Percentiles rank a stretch among this genome's conserved stretches.
Conservation (phyloP, 2,113 vertebrate genomes). For the Pedionomus torquatus region DNA sequence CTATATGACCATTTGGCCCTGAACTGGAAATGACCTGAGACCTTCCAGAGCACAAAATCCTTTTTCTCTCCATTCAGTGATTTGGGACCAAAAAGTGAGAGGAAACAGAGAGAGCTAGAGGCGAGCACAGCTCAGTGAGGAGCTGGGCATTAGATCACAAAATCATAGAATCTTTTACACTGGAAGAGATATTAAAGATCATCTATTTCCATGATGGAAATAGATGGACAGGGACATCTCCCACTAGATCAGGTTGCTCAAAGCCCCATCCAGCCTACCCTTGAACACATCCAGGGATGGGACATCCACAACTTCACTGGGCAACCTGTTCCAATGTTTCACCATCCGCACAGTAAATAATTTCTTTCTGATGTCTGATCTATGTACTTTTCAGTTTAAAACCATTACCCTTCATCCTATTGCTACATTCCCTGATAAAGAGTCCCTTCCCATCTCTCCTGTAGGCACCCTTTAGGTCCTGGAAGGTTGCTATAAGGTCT, state of each 20-base stretch:
- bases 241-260: not conserved
- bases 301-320: not conserved
- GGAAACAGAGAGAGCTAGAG: rapidly evolving
- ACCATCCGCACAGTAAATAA: not conserved
- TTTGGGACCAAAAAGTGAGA: not conserved
- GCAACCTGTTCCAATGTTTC: not conserved
- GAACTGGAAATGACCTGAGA: not conserved
- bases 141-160: not conserved
- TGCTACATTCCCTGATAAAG: not conserved
- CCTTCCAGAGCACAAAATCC: not conserved
- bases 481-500: not conserved
- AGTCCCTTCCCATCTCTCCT: not conserved
- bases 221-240: too few relatives aligned
- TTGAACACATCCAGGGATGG: not conserved
- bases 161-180: not conserved
- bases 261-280: not conserved
- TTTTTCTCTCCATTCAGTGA: not conserved
- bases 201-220: too few relatives aligned
- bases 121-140: rapidly evolving
- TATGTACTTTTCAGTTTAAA: not conserved
- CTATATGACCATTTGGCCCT: not conserved
- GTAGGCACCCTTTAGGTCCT: not conserved
- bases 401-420: not conserved
- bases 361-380: not conserved
- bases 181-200: not conserved